Evolutionary conservation across 2,113 vertebrate genomes (phyloP).

Genomic region (Microtus oregoni): DNA sequence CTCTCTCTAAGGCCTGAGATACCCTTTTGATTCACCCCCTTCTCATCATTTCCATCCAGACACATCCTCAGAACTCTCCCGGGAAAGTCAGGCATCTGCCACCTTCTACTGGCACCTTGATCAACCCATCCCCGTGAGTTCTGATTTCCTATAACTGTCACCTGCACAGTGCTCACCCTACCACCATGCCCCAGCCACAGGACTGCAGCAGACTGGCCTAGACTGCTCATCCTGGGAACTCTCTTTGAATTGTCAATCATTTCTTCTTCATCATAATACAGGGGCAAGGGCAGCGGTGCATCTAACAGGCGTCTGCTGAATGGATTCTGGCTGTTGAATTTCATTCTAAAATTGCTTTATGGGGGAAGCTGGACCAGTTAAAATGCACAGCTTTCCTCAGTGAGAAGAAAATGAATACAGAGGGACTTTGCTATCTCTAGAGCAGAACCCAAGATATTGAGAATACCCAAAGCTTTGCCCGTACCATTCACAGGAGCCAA

Average conservation of each 20-base stretch:
- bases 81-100: background rate
- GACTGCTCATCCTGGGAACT: background rate
- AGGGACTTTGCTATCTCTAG: constrained; percentile 10
- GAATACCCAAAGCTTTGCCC: background rate
- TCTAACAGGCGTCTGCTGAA: background rate
- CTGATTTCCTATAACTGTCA: background rate
- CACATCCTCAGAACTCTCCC: background rate
- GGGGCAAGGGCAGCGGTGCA: background rate
- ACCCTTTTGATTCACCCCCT: too few species aligned
- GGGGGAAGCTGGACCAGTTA: background rate
- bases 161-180: background rate
- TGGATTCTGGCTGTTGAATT: background rate
- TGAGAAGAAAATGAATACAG: background rate
- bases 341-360: background rate
- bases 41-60: background rate
- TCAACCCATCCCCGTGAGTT: background rate
- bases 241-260: background rate
- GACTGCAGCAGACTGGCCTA: background rate
- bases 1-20: background rate
- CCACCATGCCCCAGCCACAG: background rate
- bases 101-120: background rate
- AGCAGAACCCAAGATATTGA: background rate
- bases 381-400: background rate
- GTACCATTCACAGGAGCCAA: background rate
- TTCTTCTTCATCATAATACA: background rate